A percentile compares a stretch with the other conserved stretches of the same genome.
Evolutionary conservation across 1,140 invertebrate genomes (phyloP).

Genomic region (Rhizoglyphus robini): DNA sequence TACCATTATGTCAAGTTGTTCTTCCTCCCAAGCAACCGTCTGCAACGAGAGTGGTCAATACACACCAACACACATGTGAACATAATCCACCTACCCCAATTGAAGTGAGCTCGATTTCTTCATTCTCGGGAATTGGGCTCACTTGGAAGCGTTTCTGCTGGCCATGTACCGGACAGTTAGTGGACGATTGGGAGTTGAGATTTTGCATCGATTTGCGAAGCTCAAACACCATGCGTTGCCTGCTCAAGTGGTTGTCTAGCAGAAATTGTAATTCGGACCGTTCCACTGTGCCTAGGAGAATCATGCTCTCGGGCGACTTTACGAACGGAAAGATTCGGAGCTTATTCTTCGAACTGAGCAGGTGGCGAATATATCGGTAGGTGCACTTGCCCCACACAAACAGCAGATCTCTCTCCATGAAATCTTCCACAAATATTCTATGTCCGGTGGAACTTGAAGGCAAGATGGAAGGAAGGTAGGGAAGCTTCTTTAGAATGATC

Average conservation of each 20-base stretch:
- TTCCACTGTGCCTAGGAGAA: constrained; percentile 81
- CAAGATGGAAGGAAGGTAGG: constrained; percentile 79
- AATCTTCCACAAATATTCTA: constrained; percentile 84
- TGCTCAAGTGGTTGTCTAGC: constrained; percentile 60
- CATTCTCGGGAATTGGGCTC: background rate
- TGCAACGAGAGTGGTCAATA: constrained; percentile 30
- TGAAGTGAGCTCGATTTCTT: constrained; percentile 5
- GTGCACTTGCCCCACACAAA: constrained; percentile 59
- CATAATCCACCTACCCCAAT: constrained; percentile 7
- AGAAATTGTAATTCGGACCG: constrained; percentile 73
- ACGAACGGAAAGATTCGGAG: constrained; percentile 74
- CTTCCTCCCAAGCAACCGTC: constrained; percentile 67
- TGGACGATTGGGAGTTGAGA: background rate
- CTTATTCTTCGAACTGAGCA: constrained; percentile 53
- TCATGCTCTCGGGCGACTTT: constrained; percentile 79
- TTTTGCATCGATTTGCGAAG: background rate
- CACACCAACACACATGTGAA: background rate
- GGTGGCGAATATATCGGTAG: constrained; percentile 65
- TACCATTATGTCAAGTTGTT: constrained; percentile 60
- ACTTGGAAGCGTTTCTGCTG: constrained; percentile 5
- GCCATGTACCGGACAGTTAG: constrained; percentile 19
- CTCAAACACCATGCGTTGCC: constrained; percentile 30
- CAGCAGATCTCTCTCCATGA: constrained; percentile 80
- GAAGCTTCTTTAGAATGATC: constrained; percentile 90
- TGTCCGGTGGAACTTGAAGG: constrained; percentile 58